These are phyloP conservation scores for Ovibos moschatus DNA, from an alignment of 2,113 vertebrate species.

Conservation along the genomic window DNA sequence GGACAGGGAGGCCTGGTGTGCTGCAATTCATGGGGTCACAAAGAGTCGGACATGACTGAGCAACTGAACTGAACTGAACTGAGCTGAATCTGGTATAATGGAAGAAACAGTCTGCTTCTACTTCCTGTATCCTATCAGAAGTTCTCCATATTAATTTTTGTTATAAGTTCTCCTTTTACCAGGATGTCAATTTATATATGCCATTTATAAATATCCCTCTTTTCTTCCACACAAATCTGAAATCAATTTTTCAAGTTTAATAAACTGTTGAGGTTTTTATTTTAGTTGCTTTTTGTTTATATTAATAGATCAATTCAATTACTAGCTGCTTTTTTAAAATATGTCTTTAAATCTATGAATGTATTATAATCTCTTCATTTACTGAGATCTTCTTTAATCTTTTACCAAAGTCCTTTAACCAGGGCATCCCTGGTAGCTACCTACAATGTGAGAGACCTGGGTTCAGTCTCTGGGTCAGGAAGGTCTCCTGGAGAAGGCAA, in stretches of 20 bases:
- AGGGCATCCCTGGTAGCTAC: not conserved
- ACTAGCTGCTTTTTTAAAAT: not conserved
- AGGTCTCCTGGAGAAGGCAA: not conserved
- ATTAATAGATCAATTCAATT: not conserved
- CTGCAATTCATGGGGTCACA: no score
- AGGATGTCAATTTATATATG: not conserved
- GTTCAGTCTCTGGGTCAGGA: not conserved
- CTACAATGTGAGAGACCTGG: not conserved
- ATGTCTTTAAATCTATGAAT: not conserved
- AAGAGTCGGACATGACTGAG: no score
- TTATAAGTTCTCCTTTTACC: not conserved
- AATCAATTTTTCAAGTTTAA: not conserved
- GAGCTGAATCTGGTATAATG: not conserved
- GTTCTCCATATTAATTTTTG: not conserved
- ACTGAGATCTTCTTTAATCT: not conserved
- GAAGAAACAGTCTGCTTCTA: not conserved
- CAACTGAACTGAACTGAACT: no score
- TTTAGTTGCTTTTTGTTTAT: not conserved
- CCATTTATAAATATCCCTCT: not conserved
- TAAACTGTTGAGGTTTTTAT: not conserved
- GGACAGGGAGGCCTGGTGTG: no score
- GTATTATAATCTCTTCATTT: not conserved
- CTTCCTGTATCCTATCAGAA: not conserved
- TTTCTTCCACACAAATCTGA: not conserved
- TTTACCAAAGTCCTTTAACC: not conserved